A percentile compares a stretch with the other conserved stretches of the same genome.
Conservation (phyloP, 2,888 invertebrate genomes). For the Imbricaverruca yamaguchii region DNA sequence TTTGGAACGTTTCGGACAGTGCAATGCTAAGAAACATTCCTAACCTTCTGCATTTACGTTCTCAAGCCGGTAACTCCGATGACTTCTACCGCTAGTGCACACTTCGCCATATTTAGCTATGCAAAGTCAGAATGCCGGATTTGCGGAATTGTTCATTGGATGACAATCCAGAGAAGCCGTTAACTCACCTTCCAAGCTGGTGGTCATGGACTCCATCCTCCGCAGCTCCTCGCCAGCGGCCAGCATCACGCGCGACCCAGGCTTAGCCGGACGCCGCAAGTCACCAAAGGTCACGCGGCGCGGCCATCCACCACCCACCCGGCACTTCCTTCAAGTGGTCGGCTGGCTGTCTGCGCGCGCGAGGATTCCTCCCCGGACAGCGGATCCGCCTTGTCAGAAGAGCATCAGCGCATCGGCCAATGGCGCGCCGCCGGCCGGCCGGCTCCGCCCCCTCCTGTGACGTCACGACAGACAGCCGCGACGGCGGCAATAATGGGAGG, state of each 20-base stretch:
- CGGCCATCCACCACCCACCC: not conserved
- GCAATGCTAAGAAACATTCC: no score
- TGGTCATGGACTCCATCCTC: not conserved
- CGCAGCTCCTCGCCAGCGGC: not conserved
- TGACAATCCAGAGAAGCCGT: no score
- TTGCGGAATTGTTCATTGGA: no score
- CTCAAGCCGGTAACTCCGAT: no score
- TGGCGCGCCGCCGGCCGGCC: not conserved
- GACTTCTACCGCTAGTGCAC: no score
- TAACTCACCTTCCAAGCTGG: not conserved
- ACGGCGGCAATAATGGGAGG: constrained; percentile 4
- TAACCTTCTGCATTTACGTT: no score
- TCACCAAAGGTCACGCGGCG: not conserved
- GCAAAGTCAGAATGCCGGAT: no score
- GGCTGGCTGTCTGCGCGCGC: not conserved
- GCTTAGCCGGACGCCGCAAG: not conserved
- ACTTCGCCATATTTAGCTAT: no score
- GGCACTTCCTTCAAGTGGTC: constrained; percentile 5
- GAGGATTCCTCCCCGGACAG: not conserved
- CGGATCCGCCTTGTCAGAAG: constrained; percentile 18
- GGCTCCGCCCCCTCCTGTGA: constrained; percentile 20
- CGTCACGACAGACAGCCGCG: not conserved
- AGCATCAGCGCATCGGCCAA: constrained; percentile 17
- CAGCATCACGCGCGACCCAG: not conserved
- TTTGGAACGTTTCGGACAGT: no score